phyloP scores from a whole-genome alignment of 2,888 invertebrate species.

The Acanthoscelides obtectus region DNA sequence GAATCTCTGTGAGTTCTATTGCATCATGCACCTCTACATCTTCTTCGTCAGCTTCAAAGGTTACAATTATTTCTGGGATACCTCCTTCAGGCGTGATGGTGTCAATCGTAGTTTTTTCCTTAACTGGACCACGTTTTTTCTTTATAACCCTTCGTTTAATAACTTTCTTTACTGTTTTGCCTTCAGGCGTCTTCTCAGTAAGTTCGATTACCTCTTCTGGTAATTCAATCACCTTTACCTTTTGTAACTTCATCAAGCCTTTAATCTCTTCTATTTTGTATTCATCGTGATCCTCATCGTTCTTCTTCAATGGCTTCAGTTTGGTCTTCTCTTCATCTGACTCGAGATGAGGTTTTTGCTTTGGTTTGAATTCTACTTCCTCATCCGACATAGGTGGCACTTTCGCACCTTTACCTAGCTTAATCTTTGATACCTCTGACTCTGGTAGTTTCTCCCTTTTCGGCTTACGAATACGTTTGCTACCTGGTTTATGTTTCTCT shows the following conservation, averaged over 20 bases:
- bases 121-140: slow-evolving; percentile 28
- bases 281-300: slow-evolving; percentile 27
- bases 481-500: slow-evolving; percentile 32
- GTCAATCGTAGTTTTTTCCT: slow-evolving; percentile 32
- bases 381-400: slow-evolving; percentile 21
- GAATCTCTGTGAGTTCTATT: slow-evolving; percentile 38
- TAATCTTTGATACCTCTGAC: slow-evolving; percentile 23
- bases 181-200: not conserved
- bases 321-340: not conserved
- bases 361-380: slow-evolving; percentile 40
- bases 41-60: slow-evolving; percentile 21
- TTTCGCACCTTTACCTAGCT: slow-evolving; percentile 24
- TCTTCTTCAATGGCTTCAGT: slow-evolving; percentile 24
- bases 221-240: slow-evolving; percentile 33
- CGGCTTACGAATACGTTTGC: slow-evolving; percentile 32
- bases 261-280: slow-evolving; percentile 1
- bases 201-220: slow-evolving; percentile 1
- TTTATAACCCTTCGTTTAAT: slow-evolving; percentile 39
- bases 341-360: slow-evolving; percentile 17
- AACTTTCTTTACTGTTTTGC: slow-evolving; percentile 28
- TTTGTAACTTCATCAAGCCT: not conserved
- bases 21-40: slow-evolving; percentile 26
- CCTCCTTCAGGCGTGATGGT: slow-evolving; percentile 42
- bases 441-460: slow-evolving; percentile 26
- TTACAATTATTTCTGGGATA: slow-evolving; percentile 34